Percentiles rank a stretch among this genome's conserved stretches.
These are phyloP conservation scores for Dromiciops gliroides DNA, from an alignment of 2,113 vertebrate species.

Conservation along the genomic window DNA sequence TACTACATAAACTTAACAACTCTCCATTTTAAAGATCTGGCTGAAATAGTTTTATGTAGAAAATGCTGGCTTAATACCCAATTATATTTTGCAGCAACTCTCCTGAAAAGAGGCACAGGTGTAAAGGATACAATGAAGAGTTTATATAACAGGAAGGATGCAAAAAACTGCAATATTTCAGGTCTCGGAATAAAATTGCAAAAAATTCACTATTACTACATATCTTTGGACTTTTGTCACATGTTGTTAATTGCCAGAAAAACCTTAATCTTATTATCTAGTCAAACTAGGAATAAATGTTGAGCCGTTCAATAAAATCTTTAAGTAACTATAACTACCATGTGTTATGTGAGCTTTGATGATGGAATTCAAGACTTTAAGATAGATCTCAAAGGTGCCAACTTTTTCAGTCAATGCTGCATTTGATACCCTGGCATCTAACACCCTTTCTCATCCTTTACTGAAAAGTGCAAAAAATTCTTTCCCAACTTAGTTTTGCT, in stretches of 20 bases:
- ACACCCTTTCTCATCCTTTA: neutral
- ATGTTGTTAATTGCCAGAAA: neutral
- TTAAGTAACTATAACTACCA: neutral
- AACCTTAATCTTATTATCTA: constrained; percentile 26
- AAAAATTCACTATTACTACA: constrained; percentile 39
- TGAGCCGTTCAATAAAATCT: constrained; percentile 15
- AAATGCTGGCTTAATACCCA: too few relatives aligned
- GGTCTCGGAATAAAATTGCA: neutral
- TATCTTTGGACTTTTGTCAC: constrained; percentile 22
- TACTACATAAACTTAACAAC: neutral
- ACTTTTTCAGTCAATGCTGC: neutral
- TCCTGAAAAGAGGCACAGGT: neutral
- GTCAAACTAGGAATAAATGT: constrained; percentile 22
- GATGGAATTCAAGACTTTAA: neutral
- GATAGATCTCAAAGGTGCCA: neutral
- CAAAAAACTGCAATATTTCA: constrained; percentile 2
- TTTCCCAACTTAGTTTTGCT: neutral
- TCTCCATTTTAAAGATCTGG: neutral
- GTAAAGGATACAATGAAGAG: neutral
- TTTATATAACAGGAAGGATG: neutral
- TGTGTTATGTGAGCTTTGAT: constrained; percentile 13
- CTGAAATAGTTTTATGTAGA: constrained; percentile 25
- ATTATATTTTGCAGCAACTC: neutral
- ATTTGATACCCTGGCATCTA: neutral
- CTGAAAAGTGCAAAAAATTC: neutral